Percentiles rank a stretch among this genome's conserved stretches.
These are phyloP conservation scores for Seladonia tumulorum DNA, from an alignment of 2,888 invertebrate species.

Conservation along the genomic window DNA sequence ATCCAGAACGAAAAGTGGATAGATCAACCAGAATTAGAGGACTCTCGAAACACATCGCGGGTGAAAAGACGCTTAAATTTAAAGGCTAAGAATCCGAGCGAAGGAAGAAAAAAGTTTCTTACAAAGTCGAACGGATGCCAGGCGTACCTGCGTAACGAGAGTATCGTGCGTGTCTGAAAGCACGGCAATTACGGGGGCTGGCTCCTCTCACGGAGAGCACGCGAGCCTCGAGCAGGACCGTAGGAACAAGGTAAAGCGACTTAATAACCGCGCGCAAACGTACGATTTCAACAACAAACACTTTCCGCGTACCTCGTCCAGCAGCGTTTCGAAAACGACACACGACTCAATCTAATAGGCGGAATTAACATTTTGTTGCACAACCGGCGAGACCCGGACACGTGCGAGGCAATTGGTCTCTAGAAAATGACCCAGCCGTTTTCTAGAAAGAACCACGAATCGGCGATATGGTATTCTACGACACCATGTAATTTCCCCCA, in stretches of 20 bases:
- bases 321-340: not conserved
- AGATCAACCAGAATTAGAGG: not conserved
- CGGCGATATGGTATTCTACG: too few species aligned
- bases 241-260: conserved; percentile 36
- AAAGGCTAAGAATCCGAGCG: not conserved
- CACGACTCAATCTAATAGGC: not conserved
- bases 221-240: conserved; percentile 35
- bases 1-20: not conserved
- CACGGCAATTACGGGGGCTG: conserved; percentile 55
- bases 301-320: not conserved
- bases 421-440: too few species aligned
- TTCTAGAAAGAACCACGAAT: too few species aligned
- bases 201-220: conserved; percentile 44
- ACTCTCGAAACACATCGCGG: too few species aligned
- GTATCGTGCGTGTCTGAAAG: conserved; percentile 57
- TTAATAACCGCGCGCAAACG: conserved; percentile 42
- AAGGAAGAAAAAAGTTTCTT: not conserved
- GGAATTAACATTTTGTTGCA: not conserved
- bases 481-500: too few species aligned
- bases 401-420: not conserved
- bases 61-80: not conserved
- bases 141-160: conserved; percentile 42
- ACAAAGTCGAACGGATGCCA: conserved; percentile 19
- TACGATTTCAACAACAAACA: conserved; percentile 36
- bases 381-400: not conserved